A percentile compares a stretch with the other conserved stretches of the same genome.
These are phyloP conservation scores for rat (Rattus norvegicus) DNA, from an alignment of 2,113 vertebrate genomes.

Conservation along the genomic window DNA sequence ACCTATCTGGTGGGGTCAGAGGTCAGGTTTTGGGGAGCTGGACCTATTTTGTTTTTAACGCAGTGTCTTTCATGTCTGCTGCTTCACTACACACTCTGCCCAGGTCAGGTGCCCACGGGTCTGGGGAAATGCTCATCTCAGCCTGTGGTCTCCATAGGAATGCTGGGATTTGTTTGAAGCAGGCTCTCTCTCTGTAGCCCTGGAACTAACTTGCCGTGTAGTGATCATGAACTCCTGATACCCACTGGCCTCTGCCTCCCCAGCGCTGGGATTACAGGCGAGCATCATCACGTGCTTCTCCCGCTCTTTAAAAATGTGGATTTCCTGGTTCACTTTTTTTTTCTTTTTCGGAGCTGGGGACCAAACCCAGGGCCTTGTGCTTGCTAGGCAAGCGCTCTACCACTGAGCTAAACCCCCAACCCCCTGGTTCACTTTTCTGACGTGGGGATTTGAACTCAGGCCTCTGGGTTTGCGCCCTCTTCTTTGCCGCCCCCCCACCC, in stretches of 20 bases:
- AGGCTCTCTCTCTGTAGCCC: neutral
- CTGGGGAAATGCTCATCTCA: too few species aligned
- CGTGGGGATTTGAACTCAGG: neutral
- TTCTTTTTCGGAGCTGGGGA: too few species aligned
- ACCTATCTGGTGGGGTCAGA: neutral
- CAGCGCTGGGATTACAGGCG: neutral
- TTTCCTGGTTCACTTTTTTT: neutral
- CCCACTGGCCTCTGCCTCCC: neutral
- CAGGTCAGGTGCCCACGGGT: neutral
- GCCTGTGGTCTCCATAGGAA: neutral
- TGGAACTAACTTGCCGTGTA: neutral
- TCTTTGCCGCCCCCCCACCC: too few species aligned
- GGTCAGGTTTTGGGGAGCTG: neutral
- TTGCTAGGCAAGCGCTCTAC: too few species aligned
- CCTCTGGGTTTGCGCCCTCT: neutral
- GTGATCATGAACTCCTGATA: neutral
- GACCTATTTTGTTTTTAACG: neutral
- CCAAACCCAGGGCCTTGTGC: too few species aligned
- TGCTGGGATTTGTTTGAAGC: neutral
- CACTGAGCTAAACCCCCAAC: too few species aligned
- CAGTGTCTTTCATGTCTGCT: neutral
- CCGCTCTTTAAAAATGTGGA: neutral
- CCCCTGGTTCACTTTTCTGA: too few species aligned
- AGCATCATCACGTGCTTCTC: neutral
- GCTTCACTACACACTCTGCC: neutral